A percentile compares a stretch with the other conserved stretches of the same genome.
Evolutionary conservation across 1,140 invertebrate genomes (phyloP).

Genomic region (Eubasilissa regina): DNA sequence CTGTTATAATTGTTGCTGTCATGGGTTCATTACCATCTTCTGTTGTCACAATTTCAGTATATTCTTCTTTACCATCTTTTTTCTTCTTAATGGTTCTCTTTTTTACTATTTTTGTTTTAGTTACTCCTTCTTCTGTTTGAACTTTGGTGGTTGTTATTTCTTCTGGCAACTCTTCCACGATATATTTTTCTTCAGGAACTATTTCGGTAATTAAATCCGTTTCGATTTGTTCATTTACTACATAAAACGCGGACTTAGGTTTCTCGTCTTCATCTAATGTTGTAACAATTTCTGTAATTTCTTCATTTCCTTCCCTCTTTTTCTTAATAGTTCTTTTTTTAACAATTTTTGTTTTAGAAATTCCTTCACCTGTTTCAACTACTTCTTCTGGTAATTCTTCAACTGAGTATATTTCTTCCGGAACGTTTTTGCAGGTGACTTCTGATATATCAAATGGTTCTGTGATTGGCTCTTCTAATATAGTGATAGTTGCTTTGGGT

Average conservation of each 20-base stretch:
- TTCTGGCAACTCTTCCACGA: conserved; percentile 53
- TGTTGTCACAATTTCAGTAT: conserved; percentile 12
- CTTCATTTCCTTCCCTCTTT: conserved; percentile 45
- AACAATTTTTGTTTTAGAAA: conserved; percentile 55
- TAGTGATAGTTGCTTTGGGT: conserved; percentile 56
- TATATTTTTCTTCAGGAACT: conserved; percentile 2
- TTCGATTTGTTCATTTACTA: conserved; percentile 3
- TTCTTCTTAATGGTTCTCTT: conserved; percentile 41
- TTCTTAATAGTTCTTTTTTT: conserved; percentile 55
- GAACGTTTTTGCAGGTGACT: neutral
- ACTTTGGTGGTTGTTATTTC: neutral
- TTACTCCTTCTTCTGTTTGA: neutral
- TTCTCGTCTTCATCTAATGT: conserved; percentile 58
- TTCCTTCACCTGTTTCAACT: conserved; percentile 52
- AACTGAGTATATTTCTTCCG: conserved; percentile 60
- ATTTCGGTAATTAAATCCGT: neutral
- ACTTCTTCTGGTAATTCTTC: conserved; percentile 57
- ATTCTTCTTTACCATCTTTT: conserved; percentile 21
- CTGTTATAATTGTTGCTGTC: conserved; percentile 11
- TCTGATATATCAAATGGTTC: neutral
- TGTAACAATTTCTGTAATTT: conserved; percentile 61
- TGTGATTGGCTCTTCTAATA: conserved; percentile 41
- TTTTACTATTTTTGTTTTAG: conserved; percentile 23
- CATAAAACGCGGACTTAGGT: conserved; percentile 53
- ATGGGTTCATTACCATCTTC: neutral